These are phyloP conservation scores for Probosciger aterrimus DNA, from an alignment of 2,113 vertebrate species.

Conservation along the genomic window DNA sequence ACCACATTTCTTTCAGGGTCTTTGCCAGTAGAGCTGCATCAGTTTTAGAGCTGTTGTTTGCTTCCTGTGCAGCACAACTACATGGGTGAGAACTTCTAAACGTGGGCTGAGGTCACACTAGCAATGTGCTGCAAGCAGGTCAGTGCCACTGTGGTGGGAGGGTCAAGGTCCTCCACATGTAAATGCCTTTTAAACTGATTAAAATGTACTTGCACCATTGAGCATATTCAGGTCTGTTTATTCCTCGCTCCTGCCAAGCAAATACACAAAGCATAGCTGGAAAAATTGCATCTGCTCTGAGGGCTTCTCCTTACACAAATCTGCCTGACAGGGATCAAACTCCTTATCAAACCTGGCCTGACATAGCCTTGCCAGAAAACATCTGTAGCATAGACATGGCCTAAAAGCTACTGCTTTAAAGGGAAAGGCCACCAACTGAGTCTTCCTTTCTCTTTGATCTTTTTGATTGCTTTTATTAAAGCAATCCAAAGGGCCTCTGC, in stretches of 20 bases:
- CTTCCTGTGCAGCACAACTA: background rate
- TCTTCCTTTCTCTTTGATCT: slow-evolving; percentile 19
- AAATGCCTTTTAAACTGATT: background rate
- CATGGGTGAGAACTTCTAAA: accelerated
- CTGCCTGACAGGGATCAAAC: slow-evolving; percentile 28
- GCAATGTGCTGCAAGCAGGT: background rate
- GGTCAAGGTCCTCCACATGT: too few species aligned
- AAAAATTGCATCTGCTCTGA: background rate
- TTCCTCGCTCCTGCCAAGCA: background rate
- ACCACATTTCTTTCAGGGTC: background rate
- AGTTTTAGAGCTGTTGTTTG: background rate
- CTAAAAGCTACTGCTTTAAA: slow-evolving; percentile 11
- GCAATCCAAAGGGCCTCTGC: background rate
- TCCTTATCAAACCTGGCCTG: background rate
- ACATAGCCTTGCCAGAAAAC: slow-evolving; percentile 6
- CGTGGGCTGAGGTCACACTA: accelerated
- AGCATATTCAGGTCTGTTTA: background rate
- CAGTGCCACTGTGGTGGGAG: background rate
- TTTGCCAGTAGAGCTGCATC: background rate
- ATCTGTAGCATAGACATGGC: slow-evolving; percentile 6
- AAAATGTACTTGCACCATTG: background rate
- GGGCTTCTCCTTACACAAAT: background rate
- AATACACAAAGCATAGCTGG: accelerated
- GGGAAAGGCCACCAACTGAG: slow-evolving; percentile 44
- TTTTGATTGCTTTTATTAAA: slow-evolving; percentile 24